phyloP scores from a whole-genome alignment of 2,113 vertebrate genomes.

The Phrynosoma platyrhinos region DNA sequence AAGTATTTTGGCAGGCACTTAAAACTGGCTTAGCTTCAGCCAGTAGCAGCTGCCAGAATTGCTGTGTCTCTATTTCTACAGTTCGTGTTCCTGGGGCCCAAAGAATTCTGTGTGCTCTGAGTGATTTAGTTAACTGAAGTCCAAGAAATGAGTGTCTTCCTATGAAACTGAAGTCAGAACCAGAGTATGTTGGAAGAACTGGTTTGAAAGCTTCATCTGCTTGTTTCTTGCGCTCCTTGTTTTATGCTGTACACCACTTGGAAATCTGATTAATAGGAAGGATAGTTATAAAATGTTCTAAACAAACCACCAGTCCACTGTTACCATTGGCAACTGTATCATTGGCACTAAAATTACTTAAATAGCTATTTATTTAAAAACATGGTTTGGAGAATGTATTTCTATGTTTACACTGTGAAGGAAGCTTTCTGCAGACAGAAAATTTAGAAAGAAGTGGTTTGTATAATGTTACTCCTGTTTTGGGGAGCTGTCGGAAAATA shows the following conservation, averaged over 20 bases:
- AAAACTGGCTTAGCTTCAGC: neutral
- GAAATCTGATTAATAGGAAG: neutral
- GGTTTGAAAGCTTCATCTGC: neutral
- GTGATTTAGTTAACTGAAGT: too few relatives aligned
- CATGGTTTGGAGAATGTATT: neutral
- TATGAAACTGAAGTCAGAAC: neutral
- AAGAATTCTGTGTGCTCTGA: too few relatives aligned
- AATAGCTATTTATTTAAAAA: neutral
- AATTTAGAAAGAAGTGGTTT: neutral
- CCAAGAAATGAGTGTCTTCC: too few relatives aligned
- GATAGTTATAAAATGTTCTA: neutral
- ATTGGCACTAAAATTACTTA: neutral
- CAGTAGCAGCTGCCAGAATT: neutral
- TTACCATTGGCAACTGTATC: neutral
- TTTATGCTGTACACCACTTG: neutral
- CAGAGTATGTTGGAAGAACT: neutral
- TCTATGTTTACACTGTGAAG: neutral
- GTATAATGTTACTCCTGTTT: neutral
- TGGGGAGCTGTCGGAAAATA: neutral
- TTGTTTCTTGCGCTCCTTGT: neutral
- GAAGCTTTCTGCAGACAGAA: neutral
- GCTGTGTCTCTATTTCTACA: neutral
- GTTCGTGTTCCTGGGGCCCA: neutral
- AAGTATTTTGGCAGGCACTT: neutral
- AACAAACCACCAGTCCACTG: neutral